phyloP scores from a whole-genome alignment of 2,888 invertebrate species.

The Drosophila mayaguana region DNA sequence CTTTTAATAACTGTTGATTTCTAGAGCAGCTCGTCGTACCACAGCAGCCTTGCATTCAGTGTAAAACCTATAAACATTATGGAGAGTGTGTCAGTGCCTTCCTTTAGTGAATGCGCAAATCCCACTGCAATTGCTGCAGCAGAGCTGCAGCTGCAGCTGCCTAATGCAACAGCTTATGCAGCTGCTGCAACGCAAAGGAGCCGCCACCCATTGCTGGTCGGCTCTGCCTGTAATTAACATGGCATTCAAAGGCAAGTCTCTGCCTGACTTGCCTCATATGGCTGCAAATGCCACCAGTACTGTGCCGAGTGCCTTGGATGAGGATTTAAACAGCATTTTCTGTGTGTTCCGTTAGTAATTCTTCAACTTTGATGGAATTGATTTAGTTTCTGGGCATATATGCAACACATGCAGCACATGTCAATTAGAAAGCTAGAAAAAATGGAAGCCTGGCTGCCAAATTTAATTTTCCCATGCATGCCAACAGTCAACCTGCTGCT shows the following conservation, averaged over 20 bases:
- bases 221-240: conserved; percentile 73
- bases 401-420: conserved; percentile 68
- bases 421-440: conserved; percentile 60
- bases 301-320: not conserved
- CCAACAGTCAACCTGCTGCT: conserved; percentile 1
- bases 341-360: not conserved
- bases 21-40: not conserved
- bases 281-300: conserved; percentile 35
- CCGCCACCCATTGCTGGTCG: not conserved
- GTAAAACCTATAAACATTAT: conserved; percentile 60
- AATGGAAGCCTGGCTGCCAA: conserved; percentile 74
- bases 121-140: conserved; percentile 1
- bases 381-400: conserved; percentile 33
- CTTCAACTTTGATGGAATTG: conserved; percentile 27
- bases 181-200: conserved; percentile 3
- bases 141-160: conserved; percentile 45
- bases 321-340: conserved; percentile 23
- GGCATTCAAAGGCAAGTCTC: conserved; percentile 75
- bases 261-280: conserved; percentile 48
- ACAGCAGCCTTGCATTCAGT: conserved; percentile 37
- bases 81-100: conserved; percentile 6
- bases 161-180: conserved; percentile 69
- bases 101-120: conserved; percentile 9
- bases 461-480: conserved; percentile 68
- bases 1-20: conserved; percentile 44